Base-by-base conservation (phyloP, 2,888 invertebrate species). In the Cryptosula pallasiana region DNA sequence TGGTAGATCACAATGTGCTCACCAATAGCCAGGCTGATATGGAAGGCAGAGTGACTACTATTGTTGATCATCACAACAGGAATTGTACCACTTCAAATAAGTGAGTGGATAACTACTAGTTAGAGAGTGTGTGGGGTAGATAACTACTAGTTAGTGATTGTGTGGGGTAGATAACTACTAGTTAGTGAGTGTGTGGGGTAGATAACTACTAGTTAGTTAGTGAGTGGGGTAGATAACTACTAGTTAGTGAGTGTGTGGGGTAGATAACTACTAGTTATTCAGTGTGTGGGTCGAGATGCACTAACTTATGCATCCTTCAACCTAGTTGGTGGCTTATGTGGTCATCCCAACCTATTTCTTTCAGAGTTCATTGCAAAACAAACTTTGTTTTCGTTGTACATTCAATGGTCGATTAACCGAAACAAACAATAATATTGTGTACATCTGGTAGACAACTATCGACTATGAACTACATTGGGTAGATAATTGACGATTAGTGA, bases 1-100 rank as follows among this genome's bases (percentile, higher is more conserved):
- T 63, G 5, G 63, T 63, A 29, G 63, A 63, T n/a, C 63, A 63
- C 34, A 63, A 63, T 32, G 32, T 63, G 27, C 29, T 34, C 9
- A 32, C 63, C 2, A 27, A 27, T 32, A 63, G 63, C n/a, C 63
- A 32, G 32, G 29, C 63, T 3, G 63, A 63, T n/a, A 63, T 63
- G 63, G 9, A 20, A 63, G 27, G 13, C 34, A 27, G 34, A 13
- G 32, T 63, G 13, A 32, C 2, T 9, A 25, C 63, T 16, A 32
- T 63, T 32, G 63, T 63, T 5, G 63, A 63, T 63, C 63, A 63
- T 32, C 63, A 63, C 32, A 2, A 63, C n/a, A 2, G 34, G 2
- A 32, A 63, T 32, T 63, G 63, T n/a, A 27, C 32, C 1, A 27
- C n/a, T 32, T 29, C 25, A 16, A 32, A 63, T n/a, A 63, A 32